Conservation (phyloP, 1,140 invertebrate genomes). For the Papilio helenus region DNA sequence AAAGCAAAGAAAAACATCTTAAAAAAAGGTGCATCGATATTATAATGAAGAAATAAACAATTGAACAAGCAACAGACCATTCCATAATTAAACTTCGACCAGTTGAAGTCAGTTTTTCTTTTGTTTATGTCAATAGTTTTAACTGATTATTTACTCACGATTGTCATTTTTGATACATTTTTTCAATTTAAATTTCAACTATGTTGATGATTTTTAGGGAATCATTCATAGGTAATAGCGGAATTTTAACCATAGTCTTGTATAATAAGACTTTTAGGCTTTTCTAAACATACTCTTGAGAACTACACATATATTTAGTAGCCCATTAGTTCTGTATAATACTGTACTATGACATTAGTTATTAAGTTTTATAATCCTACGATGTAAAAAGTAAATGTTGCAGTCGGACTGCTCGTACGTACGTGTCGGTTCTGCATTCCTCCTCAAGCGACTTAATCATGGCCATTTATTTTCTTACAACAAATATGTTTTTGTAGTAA, state of each 20-base stretch:
- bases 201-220: too few species aligned
- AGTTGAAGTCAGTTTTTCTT: neutral
- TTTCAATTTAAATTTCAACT: neutral
- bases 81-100: too few species aligned
- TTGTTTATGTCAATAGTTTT: neutral
- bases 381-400: neutral
- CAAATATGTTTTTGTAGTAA: slow-evolving; percentile 17
- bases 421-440: slow-evolving; percentile 18
- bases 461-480: slow-evolving; percentile 20
- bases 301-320: too few species aligned
- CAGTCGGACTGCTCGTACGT: neutral
- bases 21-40: too few species aligned
- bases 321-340: too few species aligned
- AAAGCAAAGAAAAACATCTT: too few species aligned
- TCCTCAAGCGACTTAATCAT: slow-evolving; percentile 9
- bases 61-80: too few species aligned
- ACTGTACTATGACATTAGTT: neutral
- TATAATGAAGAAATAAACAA: too few species aligned
- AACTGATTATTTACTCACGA: neutral
- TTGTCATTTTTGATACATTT: neutral
- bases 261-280: too few species aligned
- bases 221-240: too few species aligned
- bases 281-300: too few species aligned
- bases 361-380: neutral
- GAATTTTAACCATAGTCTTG: too few species aligned